phyloP scores from a whole-genome alignment of 2,888 invertebrate species.

The Sarcophaga caerulescens region DNA sequence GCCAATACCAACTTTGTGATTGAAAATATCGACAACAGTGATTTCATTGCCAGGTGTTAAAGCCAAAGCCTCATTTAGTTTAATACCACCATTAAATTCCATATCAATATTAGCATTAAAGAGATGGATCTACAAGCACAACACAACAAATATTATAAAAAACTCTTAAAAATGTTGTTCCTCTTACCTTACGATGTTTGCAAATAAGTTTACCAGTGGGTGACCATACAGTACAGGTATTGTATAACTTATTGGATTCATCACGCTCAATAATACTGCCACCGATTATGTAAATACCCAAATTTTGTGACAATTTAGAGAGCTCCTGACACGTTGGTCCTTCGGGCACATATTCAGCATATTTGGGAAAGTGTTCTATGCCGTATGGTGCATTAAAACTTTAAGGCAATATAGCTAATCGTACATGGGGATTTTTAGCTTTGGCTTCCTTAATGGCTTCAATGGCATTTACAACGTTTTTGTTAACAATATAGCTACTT shows the following conservation, averaged over 20 bases:
- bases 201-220: constrained; percentile 89
- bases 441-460: constrained; percentile 73
- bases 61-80: constrained; percentile 94
- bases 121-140: constrained; percentile 87
- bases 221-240: constrained; percentile 94
- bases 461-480: constrained; percentile 74
- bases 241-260: constrained; percentile 85
- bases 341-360: constrained; percentile 92
- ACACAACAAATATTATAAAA: not conserved
- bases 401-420: constrained; percentile 88
- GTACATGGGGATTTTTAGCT: constrained; percentile 73
- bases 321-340: constrained; percentile 88
- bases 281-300: constrained; percentile 90
- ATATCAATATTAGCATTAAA: constrained; percentile 91
- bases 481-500: constrained; percentile 70
- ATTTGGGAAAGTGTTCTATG: constrained; percentile 88
- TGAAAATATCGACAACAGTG: constrained; percentile 87
- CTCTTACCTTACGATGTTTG: constrained; percentile 89
- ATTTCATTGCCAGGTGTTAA: constrained; percentile 89
- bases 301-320: constrained; percentile 88
- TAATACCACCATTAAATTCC: constrained; percentile 89
- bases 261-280: constrained; percentile 94
- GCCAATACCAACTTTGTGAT: constrained; percentile 91
- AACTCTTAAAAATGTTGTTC: too few relatives aligned
- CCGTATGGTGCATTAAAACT: constrained; percentile 98